Percentiles rank a stretch among this genome's conserved stretches.
Evolutionary conservation across 2,888 invertebrate genomes (phyloP).

Genomic region (Thumatha senex): DNA sequence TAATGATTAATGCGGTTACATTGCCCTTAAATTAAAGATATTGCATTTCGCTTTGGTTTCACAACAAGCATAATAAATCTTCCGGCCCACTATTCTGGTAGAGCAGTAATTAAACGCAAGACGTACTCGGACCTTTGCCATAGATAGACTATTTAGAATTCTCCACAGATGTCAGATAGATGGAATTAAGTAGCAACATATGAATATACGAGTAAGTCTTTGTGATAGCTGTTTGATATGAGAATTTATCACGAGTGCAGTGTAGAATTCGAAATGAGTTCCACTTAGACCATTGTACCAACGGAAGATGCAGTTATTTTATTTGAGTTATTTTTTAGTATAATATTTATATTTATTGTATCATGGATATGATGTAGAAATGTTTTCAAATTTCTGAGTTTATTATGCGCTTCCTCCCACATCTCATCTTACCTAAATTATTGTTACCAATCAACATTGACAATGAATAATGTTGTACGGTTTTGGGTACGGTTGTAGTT

Average conservation of each 20-base stretch:
- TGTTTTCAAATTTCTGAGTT: no score
- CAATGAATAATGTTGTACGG: no score
- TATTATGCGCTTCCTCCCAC: no score
- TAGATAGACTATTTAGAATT: conserved; percentile 32
- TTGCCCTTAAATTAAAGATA: conserved; percentile 65
- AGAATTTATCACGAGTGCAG: conserved; percentile 24
- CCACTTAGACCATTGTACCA: conserved; percentile 3
- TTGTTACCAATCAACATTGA: no score
- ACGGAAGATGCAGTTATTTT: conserved; percentile 2
- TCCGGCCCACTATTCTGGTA: conserved; percentile 42
- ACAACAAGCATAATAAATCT: conserved; percentile 64
- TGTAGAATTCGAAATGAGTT: conserved; percentile 7
- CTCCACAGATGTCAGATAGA: conserved; percentile 12
- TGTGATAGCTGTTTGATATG: conserved; percentile 14
- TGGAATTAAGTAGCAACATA: conserved; percentile 15
- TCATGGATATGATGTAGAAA: no score
- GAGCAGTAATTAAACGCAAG: conserved; percentile 34
- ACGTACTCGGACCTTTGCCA: conserved; percentile 22
- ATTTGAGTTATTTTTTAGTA: neutral
- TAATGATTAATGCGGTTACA: conserved; percentile 60
- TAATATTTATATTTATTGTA: no score
- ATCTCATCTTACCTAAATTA: no score
- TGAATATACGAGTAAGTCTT: conserved; percentile 9
- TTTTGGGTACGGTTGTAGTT: no score
- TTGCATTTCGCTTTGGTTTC: conserved; percentile 57